phyloP scores from a whole-genome alignment of 37 sponge, comb jelly and placozoan species.

The Aphrocallistes beatrix region DNA sequence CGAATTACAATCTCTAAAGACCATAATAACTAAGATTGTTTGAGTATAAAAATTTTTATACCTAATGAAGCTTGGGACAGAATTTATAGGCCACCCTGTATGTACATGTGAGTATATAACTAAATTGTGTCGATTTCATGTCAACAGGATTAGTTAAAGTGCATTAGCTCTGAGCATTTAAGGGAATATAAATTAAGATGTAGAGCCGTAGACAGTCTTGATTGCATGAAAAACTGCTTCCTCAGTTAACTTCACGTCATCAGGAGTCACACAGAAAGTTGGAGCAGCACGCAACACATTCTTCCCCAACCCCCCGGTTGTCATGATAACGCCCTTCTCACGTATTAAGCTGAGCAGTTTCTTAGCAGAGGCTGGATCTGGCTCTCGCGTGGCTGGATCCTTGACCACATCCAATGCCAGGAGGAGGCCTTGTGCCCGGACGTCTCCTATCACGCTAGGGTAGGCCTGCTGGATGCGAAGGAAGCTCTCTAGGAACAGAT shows the following conservation, averaged over 20 bases:
- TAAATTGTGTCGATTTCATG: too few relatives aligned
- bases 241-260: not conserved
- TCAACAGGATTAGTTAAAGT: too few relatives aligned
- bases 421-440: constrained; percentile 76
- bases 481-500: constrained; percentile 40
- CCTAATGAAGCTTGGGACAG: too few relatives aligned
- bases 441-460: constrained; percentile 57
- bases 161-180: too few relatives aligned
- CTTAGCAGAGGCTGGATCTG: constrained; percentile 49
- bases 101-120: too few relatives aligned
- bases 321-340: not conserved
- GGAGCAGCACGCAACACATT: not conserved
- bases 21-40: too few relatives aligned
- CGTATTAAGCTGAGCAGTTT: not conserved
- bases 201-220: not conserved
- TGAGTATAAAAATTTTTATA: too few relatives aligned
- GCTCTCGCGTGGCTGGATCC: constrained; percentile 37
- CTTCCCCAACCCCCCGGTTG: not conserved
- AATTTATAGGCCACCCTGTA: too few relatives aligned
- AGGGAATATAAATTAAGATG: too few relatives aligned
- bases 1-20: too few relatives aligned
- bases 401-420: constrained; percentile 82
- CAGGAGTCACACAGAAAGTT: not conserved
- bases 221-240: not conserved
- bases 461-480: constrained; percentile 32